Percentiles rank a stretch among this genome's conserved stretches.
Evolutionary conservation across 2,888 invertebrate genomes (phyloP).

Genomic region (Drosophila anomelani): DNA sequence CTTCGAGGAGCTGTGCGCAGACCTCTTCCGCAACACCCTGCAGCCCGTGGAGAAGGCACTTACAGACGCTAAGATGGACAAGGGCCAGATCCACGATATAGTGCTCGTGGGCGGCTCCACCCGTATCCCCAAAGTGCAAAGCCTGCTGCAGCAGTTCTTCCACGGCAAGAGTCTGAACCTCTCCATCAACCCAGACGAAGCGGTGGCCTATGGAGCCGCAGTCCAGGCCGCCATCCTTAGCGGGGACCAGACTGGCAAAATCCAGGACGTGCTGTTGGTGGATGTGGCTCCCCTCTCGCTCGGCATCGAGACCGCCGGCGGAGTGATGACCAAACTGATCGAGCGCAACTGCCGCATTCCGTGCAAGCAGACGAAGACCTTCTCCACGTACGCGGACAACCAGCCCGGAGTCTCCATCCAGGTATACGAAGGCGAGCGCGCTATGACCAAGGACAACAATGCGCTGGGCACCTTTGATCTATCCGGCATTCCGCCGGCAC

Average conservation of each 20-base stretch:
- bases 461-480: slow-evolving; percentile 97
- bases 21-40: slow-evolving; percentile 90
- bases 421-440: slow-evolving; percentile 91
- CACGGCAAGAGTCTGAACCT: slow-evolving; percentile 89
- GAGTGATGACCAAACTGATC: slow-evolving; percentile 91
- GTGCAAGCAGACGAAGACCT: slow-evolving; percentile 89
- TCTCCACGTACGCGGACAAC: slow-evolving; percentile 93
- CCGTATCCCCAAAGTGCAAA: slow-evolving; percentile 92
- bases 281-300: slow-evolving; percentile 89
- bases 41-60: slow-evolving; percentile 92
- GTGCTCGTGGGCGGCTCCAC: slow-evolving; percentile 93
- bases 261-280: slow-evolving; percentile 90
- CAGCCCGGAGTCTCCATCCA: slow-evolving; percentile 91
- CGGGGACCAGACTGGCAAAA: slow-evolving; percentile 89
- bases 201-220: slow-evolving; percentile 91
- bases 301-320: slow-evolving; percentile 91
- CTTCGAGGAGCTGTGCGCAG: slow-evolving; percentile 90
- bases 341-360: slow-evolving; percentile 90
- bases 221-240: slow-evolving; percentile 90
- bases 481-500: slow-evolving; percentile 95
- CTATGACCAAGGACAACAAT: slow-evolving; percentile 97
- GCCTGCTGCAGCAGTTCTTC: slow-evolving; percentile 90
- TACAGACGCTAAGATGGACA: slow-evolving; percentile 91
- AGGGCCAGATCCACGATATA: slow-evolving; percentile 90
- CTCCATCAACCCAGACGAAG: slow-evolving; percentile 92